Conservation (phyloP, 2,888 invertebrate species). For the Stomorhina lunata region DNA sequence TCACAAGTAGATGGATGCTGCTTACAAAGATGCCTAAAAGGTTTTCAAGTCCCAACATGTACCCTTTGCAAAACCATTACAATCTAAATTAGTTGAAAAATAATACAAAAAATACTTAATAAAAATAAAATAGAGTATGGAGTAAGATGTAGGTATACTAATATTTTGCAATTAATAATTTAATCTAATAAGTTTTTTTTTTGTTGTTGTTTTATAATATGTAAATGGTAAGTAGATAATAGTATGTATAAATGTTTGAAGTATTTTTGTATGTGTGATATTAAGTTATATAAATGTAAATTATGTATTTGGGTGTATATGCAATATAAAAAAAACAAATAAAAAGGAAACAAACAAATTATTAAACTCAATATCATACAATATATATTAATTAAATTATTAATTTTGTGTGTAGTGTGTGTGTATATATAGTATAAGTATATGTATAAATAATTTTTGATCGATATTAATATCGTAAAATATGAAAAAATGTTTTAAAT, state of each 20-base stretch:
- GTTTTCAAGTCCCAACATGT: neutral
- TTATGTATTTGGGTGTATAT: no score
- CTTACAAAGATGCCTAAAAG: neutral
- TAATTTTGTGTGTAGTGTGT: neutral
- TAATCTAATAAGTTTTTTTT: conserved; percentile 5
- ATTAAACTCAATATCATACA: conserved; percentile 54
- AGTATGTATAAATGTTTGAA: conserved; percentile 4
- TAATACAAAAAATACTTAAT: conserved; percentile 36
- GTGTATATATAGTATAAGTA: neutral
- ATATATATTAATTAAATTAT: neutral
- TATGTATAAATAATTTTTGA: conserved; percentile 14
- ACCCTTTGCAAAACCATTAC: conserved; percentile 6
- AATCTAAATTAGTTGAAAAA: conserved; percentile 18
- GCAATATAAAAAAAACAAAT: no score
- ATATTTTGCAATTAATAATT: conserved; percentile 17
- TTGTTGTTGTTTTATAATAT: neutral
- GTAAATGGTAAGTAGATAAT: neutral
- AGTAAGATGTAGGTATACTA: neutral
- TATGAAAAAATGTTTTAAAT: conserved; percentile 34
- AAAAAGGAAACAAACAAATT: no score
- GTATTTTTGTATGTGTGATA: conserved; percentile 9
- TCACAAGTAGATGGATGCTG: neutral
- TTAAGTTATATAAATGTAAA: no score
- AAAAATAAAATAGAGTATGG: conserved; percentile 21
- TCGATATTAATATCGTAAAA: neutral